Evolutionary conservation across 2,797 vertebrate genomes (phyloP), one percentile per base, ranked within the genome.

Genomic region (Melanotaenia trifasciata): DNA sequence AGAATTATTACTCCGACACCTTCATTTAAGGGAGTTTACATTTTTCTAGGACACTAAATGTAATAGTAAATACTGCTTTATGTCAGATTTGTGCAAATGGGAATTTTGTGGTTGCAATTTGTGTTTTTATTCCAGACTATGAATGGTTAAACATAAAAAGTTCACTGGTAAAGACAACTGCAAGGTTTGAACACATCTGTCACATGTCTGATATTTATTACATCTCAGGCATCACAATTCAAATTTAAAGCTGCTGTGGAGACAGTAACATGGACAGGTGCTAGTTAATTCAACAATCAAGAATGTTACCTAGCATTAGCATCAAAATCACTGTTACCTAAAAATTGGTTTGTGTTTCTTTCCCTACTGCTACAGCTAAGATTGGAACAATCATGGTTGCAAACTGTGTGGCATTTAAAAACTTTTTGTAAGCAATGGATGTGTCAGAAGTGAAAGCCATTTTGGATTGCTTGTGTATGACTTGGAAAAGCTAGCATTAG

Each of bases 1-100:
- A 20, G 22, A 66, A 50, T 71, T 64, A 70, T 72, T 76, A 50
- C 61, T 76, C 35, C 5, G 63, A 56, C 62, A 51, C 22, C 5
- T 50, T 74, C 16, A 35, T 78, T 73, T 71, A 16, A 50, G 10
- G 57, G 45, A 24, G 14, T 60, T 45, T 70, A 26, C 60, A 40
- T 36, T 65, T 32, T 61, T 18, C 3, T 6, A 24, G 32, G n/a
- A n/a, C 51, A 36, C 14, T 38, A 33, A 36, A 65, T 58, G 58
- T 38, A n/a, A 59, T n/a, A 32, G 14, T 28, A 51, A 36, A 68
- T 53, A n/a, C 11, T 22, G 16, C 33, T 50, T 58, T 58, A 64
- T 28, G 58, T 50, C 30, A 47, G 20, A 12, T 16, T n/a, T 51
- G 59, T 47, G 53, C 38, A 64, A 58, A 58, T 57, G 30, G 38